These are phyloP conservation scores for Mesitornis unicolor DNA, from an alignment of 2,113 vertebrate genomes.

Conservation along the genomic window DNA sequence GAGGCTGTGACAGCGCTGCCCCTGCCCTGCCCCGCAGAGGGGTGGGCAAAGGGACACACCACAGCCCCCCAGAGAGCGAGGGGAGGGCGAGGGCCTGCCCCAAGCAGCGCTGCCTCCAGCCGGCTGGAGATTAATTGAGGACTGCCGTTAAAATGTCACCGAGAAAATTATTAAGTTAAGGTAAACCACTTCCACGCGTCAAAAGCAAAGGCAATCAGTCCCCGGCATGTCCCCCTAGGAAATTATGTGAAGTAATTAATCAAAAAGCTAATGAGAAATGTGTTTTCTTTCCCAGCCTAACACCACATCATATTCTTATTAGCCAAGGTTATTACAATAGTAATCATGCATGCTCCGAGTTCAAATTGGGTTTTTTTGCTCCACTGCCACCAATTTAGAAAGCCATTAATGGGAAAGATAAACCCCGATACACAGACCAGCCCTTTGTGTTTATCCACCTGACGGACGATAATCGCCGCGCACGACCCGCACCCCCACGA, in stretches of 20 bases:
- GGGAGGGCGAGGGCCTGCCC: not conserved
- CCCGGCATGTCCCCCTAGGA: constrained; percentile 69
- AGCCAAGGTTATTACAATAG: constrained; percentile 83
- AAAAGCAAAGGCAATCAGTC: constrained; percentile 54
- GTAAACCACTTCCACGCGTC: constrained; percentile 53
- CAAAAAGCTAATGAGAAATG: constrained; percentile 84
- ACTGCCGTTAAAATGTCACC: constrained; percentile 63
- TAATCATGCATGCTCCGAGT: constrained; percentile 79
- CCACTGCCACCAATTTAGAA: constrained; percentile 81
- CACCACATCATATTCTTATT: constrained; percentile 82
- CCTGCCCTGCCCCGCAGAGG: not conserved
- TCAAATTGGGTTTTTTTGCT: constrained; percentile 81
- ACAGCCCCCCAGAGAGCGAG: not conserved
- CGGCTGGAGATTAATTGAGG: constrained; percentile 30
- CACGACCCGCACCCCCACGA: rapidly evolving
- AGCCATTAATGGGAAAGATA: constrained; percentile 76
- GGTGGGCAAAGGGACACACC: not conserved
- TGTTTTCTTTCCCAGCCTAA: constrained; percentile 78
- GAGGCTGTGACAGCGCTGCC: no score
- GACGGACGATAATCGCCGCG: not conserved
- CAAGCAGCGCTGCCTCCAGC: not conserved
- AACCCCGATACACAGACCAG: constrained; percentile 48
- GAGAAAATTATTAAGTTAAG: constrained; percentile 61
- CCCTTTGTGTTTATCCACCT: not conserved
- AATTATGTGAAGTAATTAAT: constrained; percentile 82